Evolutionary conservation across 2,113 vertebrate species (phyloP).

Genomic region (Leucopternis melanops): DNA sequence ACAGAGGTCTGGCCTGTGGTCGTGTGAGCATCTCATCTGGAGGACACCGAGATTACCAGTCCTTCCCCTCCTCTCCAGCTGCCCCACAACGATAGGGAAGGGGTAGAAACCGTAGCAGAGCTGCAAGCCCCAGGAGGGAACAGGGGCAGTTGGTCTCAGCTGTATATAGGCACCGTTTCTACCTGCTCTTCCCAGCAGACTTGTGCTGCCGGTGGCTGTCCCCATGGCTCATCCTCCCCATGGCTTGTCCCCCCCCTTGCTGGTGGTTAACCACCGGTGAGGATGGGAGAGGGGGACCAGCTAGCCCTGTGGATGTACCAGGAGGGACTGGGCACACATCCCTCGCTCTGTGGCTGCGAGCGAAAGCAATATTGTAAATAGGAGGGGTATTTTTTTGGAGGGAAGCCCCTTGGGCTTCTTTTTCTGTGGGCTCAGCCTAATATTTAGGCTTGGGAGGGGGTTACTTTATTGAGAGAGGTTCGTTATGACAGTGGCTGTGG

Average conservation of each 20-base stretch:
- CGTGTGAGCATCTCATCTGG: background rate
- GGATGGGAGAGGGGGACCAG: background rate
- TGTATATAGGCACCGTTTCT: background rate
- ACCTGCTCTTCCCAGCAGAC: background rate
- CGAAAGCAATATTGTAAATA: slow-evolving; percentile 59
- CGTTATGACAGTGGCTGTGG: background rate
- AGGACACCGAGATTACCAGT: background rate
- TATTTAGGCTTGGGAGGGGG: slow-evolving; percentile 46
- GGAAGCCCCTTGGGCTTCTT: background rate
- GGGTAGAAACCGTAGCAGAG: background rate
- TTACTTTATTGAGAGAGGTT: slow-evolving; percentile 18
- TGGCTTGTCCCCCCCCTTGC: background rate
- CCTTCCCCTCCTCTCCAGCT: background rate
- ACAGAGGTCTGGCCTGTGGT: background rate
- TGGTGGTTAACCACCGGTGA: background rate
- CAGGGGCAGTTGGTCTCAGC: background rate
- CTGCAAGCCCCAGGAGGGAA: background rate
- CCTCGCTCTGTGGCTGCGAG: background rate
- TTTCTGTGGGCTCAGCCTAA: slow-evolving; percentile 38
- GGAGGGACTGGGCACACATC: background rate
- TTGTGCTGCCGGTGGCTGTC: background rate
- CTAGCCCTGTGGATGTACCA: rapidly evolving
- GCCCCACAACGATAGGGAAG: background rate
- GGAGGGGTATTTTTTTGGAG: background rate
- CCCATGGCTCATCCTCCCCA: background rate